A percentile compares a stretch with the other conserved stretches of the same genome.
Evolutionary conservation across 1,140 invertebrate species (phyloP).

Genomic region (Drosophila rufa): DNA sequence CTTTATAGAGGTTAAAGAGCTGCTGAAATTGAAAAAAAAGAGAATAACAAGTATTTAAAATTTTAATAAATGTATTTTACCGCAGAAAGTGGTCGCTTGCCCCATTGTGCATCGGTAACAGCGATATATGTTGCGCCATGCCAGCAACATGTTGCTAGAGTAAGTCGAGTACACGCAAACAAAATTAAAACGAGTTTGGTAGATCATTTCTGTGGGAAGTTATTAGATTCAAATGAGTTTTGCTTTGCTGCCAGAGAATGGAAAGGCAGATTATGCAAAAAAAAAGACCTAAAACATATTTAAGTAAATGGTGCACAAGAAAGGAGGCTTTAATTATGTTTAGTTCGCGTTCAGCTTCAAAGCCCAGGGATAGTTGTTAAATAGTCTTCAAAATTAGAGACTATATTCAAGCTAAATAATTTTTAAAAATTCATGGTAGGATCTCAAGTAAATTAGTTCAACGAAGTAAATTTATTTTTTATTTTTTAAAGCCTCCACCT

Average conservation of each 20-base stretch:
- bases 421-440: neutral
- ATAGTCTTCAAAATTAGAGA: fast-evolving
- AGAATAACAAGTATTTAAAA: too few relatives aligned
- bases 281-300: too few relatives aligned
- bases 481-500: neutral
- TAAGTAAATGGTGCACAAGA: too few relatives aligned
- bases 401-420: neutral
- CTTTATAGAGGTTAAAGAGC: too few relatives aligned
- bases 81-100: neutral
- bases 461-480: neutral
- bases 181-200: conserved; percentile 17
- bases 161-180: conserved; percentile 12
- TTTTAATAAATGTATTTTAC: neutral
- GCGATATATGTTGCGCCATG: conserved; percentile 18
- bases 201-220: conserved; percentile 19
- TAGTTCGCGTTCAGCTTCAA: neutral
- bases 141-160: conserved; percentile 35
- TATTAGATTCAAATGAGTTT: conserved; percentile 13
- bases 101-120: conserved; percentile 1
- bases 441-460: neutral
- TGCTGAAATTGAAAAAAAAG: too few relatives aligned
- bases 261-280: conserved; percentile 5
- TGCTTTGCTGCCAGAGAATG: neutral
- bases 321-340: neutral
- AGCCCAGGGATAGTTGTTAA: neutral